Evolutionary conservation across 1,140 invertebrate genomes (phyloP).

Genomic region (Thalassaphorura encarpata): DNA sequence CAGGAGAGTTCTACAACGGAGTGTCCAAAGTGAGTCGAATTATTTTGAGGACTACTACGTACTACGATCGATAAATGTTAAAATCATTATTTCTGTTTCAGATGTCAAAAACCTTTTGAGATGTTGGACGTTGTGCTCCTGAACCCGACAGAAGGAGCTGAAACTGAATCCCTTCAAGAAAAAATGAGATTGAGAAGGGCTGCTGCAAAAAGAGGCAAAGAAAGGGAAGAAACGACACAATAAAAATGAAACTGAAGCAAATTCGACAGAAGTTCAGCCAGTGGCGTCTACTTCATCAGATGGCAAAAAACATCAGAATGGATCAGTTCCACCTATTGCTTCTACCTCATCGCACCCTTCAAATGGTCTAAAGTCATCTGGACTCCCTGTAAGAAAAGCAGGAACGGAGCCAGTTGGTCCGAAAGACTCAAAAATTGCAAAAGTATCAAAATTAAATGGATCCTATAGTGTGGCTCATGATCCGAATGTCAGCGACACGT

Average conservation of each 20-base stretch:
- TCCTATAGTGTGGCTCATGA: conserved; percentile 82
- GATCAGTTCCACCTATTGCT: no score
- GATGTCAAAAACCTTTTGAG: conserved; percentile 64
- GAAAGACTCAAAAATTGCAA: background rate
- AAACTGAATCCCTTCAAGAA: conserved; percentile 54
- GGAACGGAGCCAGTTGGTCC: background rate
- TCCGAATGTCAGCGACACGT: conserved; percentile 76
- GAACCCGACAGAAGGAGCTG: conserved; percentile 68
- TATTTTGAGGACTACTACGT: background rate
- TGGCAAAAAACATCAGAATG: background rate
- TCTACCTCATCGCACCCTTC: no score
- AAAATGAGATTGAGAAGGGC: conserved; percentile 54
- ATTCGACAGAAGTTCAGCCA: conserved; percentile 3
- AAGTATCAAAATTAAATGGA: conserved; percentile 50
- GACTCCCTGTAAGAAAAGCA: no score
- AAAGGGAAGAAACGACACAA: conserved; percentile 46
- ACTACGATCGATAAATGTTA: background rate
- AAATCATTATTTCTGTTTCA: conserved; percentile 36
- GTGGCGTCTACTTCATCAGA: background rate
- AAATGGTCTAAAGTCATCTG: no score
- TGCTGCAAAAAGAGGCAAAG: conserved; percentile 58
- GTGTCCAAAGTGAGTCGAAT: conserved; percentile 22
- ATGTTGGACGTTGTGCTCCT: conserved; percentile 73
- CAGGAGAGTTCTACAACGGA: conserved; percentile 5
- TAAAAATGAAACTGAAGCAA: background rate